A percentile compares a stretch with the other conserved stretches of the same genome.
Conservation (phyloP, 2,888 invertebrate species). For the Caenorhabditis sulstoni region DNA sequence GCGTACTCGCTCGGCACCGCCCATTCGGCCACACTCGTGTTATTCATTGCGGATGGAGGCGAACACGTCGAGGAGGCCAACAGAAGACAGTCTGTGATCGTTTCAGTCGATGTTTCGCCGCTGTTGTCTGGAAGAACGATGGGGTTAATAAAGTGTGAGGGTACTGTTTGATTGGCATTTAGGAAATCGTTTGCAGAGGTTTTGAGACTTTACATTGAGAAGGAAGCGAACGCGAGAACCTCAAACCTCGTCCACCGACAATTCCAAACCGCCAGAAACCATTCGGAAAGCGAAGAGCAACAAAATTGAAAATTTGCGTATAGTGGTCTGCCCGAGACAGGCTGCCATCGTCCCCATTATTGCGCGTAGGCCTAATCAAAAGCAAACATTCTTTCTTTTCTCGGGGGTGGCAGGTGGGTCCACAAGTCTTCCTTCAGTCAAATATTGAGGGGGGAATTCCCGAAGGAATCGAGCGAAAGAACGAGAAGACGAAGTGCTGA, state of each 20-base stretch:
- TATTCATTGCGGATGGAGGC: conserved; percentile 12
- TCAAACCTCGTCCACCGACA: too few species aligned
- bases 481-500: conserved; percentile 4
- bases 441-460: conserved; percentile 15
- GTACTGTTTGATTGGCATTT: too few species aligned
- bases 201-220: too few species aligned
- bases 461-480: not conserved
- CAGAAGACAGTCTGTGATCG: conserved; percentile 29
- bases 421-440: not conserved
- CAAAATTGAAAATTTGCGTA: not conserved
- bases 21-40: conserved; percentile 48
- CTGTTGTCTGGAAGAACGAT: conserved; percentile 17
- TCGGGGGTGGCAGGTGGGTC: not conserved
- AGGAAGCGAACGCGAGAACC: too few species aligned
- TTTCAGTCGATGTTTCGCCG: conserved; percentile 53
- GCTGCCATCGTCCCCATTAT: conserved; percentile 32
- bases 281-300: not conserved
- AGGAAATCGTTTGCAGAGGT: too few species aligned
- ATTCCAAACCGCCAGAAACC: too few species aligned
- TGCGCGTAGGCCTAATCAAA: conserved; percentile 48
- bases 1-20: conserved; percentile 57
- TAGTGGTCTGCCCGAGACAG: conserved; percentile 3
- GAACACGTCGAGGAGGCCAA: conserved; percentile 7
- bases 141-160: too few species aligned
- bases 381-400: conserved; percentile 15